These are phyloP conservation scores for Erythrocebus patas DNA, from an alignment of 2,113 vertebrate genomes.

Conservation along the genomic window DNA sequence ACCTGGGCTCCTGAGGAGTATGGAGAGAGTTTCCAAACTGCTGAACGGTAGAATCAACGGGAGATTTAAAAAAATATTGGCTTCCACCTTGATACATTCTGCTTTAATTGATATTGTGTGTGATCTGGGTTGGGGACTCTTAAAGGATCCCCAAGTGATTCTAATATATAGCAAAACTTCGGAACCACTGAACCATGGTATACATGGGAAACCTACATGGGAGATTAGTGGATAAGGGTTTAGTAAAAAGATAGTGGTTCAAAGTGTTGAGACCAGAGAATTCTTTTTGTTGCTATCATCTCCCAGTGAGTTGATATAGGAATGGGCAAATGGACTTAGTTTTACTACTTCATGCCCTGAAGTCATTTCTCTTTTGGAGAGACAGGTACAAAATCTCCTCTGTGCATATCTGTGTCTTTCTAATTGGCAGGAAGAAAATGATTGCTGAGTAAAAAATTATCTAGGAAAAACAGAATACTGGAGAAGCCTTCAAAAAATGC, in stretches of 20 bases:
- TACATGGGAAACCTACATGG: not conserved
- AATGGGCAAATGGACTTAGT: not conserved
- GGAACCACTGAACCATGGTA: not conserved
- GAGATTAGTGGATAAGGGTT: not conserved
- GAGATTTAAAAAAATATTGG: not conserved
- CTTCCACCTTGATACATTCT: not conserved
- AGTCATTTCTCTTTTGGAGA: not conserved
- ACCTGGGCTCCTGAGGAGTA: not conserved
- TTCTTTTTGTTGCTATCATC: not conserved
- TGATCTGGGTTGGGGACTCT: not conserved
- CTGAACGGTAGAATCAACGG: not conserved
- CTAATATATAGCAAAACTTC: not conserved
- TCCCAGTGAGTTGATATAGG: not conserved
- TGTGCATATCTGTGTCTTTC: not conserved
- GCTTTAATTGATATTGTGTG: not conserved
- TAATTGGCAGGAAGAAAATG: not conserved
- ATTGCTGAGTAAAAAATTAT: not conserved
- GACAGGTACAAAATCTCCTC: not conserved
- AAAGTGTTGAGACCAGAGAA: not conserved
- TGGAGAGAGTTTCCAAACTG: not conserved
- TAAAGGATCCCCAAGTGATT: not conserved
- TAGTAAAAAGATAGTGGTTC: not conserved
- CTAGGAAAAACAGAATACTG: not conserved
- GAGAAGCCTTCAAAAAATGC: not conserved
- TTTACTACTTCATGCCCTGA: not conserved